These are phyloP conservation scores for Allacma fusca DNA, from an alignment of 2,888 invertebrate genomes.

Conservation along the genomic window DNA sequence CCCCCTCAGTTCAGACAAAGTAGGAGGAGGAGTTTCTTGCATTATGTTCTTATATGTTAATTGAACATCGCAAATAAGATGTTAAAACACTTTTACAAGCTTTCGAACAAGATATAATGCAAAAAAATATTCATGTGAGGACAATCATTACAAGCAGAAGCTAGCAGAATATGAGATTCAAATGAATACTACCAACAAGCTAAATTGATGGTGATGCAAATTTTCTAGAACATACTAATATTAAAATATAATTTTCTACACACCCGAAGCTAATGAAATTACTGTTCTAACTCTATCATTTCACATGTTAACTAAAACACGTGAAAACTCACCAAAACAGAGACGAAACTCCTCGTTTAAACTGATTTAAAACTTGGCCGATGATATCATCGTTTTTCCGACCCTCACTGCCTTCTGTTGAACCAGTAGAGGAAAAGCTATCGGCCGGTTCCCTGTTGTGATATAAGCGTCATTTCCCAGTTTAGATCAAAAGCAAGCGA, in stretches of 20 bases:
- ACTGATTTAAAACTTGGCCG: slow-evolving; percentile 26
- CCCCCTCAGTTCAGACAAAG: background rate
- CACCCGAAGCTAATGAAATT: background rate
- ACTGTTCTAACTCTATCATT: background rate
- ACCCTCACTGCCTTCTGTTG: background rate
- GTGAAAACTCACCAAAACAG: slow-evolving; percentile 35
- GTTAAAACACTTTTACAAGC: no score
- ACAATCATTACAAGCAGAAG: no score
- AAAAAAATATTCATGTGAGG: no score
- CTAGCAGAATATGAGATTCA: no score
- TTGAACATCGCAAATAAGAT: background rate
- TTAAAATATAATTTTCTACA: no score
- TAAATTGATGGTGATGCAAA: no score
- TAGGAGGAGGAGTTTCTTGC: slow-evolving; percentile 32
- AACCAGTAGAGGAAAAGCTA: background rate
- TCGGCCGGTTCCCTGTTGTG: slow-evolving; percentile 28
- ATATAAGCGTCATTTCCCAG: background rate
- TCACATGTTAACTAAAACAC: slow-evolving; percentile 13
- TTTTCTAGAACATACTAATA: no score
- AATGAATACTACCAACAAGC: no score
- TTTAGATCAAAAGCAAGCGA: slow-evolving; percentile 16
- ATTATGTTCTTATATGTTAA: background rate
- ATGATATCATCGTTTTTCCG: slow-evolving; percentile 23
- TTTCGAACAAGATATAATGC: no score
- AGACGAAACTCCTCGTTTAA: slow-evolving; percentile 34